phyloP scores from a whole-genome alignment of 1,140 invertebrate species.

The Pemphigus obesinymphae region DNA sequence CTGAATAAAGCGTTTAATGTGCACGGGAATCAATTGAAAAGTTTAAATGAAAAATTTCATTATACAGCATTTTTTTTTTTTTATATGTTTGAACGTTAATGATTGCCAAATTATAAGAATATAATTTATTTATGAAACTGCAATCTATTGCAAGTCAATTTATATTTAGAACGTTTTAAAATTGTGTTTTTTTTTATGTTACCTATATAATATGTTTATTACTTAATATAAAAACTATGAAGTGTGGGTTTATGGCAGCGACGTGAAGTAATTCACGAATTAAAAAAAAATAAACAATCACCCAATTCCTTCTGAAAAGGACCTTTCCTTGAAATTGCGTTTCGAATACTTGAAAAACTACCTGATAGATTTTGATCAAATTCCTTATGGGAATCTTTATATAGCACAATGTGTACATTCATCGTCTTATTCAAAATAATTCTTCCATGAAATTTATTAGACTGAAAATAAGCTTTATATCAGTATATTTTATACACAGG shows the following conservation, averaged over 20 bases:
- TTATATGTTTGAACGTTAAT: too few relatives aligned
- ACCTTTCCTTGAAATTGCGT: background rate
- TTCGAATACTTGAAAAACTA: background rate
- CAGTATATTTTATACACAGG: background rate
- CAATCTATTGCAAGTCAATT: too few relatives aligned
- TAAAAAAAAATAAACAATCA: background rate
- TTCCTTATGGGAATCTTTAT: background rate
- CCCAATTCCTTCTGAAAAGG: background rate
- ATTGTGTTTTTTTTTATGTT: too few relatives aligned
- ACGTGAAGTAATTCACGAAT: background rate
- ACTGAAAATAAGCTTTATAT: background rate
- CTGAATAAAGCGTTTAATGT: too few relatives aligned
- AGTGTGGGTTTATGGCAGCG: background rate
- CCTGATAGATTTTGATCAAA: background rate
- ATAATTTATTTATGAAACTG: too few relatives aligned
- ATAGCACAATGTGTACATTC: background rate
- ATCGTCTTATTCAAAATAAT: background rate
- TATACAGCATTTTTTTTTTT: too few relatives aligned
- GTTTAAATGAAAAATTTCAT: too few relatives aligned
- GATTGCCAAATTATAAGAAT: too few relatives aligned
- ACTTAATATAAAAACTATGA: background rate
- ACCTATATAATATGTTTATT: too few relatives aligned
- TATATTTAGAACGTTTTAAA: too few relatives aligned
- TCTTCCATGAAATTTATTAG: background rate
- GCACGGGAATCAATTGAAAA: too few relatives aligned